phyloP scores from a whole-genome alignment of 2,113 vertebrate species.

The Oenanthe oenanthe region DNA sequence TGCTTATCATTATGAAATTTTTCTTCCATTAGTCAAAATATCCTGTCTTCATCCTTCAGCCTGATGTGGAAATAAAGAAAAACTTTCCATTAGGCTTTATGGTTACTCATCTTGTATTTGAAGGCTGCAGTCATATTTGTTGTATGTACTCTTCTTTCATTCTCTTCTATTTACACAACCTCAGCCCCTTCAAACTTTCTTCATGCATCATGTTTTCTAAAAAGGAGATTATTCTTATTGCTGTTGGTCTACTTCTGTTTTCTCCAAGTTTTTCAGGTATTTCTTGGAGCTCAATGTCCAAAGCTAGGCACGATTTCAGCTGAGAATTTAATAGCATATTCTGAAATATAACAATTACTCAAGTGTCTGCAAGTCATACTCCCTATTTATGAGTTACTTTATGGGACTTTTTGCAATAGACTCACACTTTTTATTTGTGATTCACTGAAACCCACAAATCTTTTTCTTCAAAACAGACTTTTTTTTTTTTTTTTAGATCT shows the following conservation, averaged over 20 bases:
- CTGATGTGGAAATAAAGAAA: neutral
- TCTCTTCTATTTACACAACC: neutral
- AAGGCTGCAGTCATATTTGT: neutral
- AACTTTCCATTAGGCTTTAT: neutral
- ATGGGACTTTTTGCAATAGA: neutral
- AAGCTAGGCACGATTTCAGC: neutral
- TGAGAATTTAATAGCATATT: neutral
- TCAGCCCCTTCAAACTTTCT: neutral
- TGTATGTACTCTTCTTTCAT: neutral
- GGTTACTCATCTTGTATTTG: neutral
- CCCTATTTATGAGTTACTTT: neutral
- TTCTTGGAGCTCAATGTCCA: neutral
- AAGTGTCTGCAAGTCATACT: neutral
- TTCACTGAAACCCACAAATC: neutral
- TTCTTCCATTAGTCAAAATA: constrained; percentile 13
- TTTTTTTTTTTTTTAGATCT: neutral
- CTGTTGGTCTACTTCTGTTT: neutral
- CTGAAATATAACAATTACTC: neutral
- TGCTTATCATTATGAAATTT: neutral
- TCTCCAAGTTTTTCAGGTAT: neutral
- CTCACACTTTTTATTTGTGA: neutral
- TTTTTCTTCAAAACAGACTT: neutral
- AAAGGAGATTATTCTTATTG: neutral
- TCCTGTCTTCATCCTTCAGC: neutral
- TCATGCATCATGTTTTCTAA: neutral